phyloP scores from a whole-genome alignment of 2,113 vertebrate species.

The Pangasianodon gigas region DNA sequence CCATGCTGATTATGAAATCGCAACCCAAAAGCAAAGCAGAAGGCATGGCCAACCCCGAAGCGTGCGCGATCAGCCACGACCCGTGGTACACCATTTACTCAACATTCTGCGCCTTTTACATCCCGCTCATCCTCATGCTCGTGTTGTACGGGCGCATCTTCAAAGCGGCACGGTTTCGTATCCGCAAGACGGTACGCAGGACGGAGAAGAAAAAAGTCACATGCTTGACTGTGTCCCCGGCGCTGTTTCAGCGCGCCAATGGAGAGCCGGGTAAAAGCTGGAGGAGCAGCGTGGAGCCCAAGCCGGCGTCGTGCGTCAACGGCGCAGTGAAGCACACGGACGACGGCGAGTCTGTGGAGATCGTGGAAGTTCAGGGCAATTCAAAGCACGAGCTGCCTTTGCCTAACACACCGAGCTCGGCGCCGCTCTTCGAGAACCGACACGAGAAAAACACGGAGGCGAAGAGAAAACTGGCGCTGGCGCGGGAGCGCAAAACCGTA shows the following conservation, averaged over 20 bases:
- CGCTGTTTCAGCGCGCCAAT: slow-evolving; percentile 70
- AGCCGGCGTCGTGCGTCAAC: slow-evolving; percentile 74
- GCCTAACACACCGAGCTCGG: slow-evolving; percentile 73
- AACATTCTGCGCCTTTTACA: slow-evolving; percentile 96
- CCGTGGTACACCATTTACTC: slow-evolving; percentile 97
- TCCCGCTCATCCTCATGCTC: slow-evolving; percentile 90
- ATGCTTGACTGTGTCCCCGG: slow-evolving; percentile 73
- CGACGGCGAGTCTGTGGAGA: slow-evolving; percentile 84
- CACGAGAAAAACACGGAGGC: slow-evolving; percentile 86
- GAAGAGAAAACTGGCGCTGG: slow-evolving; percentile 89
- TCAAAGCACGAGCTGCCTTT: slow-evolving; percentile 82
- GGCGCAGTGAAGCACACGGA: slow-evolving; percentile 81
- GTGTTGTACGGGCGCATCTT: slow-evolving; percentile 95
- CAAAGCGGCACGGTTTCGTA: slow-evolving; percentile 90
- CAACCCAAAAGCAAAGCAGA: slow-evolving; percentile 80
- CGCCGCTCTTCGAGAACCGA: slow-evolving; percentile 75
- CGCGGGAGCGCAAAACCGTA: slow-evolving; percentile 93
- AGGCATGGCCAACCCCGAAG: slow-evolving; percentile 84
- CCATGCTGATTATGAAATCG: slow-evolving; percentile 87
- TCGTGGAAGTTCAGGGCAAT: slow-evolving; percentile 84
- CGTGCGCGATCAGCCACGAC: slow-evolving; percentile 91
- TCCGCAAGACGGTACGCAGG: slow-evolving; percentile 90
- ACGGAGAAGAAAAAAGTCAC: slow-evolving; percentile 81
- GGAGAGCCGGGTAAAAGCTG: slow-evolving; percentile 77
- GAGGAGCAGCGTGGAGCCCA: slow-evolving; percentile 77